These are phyloP conservation scores for Chelon auratus DNA, from an alignment of 2,797 vertebrate genomes.

Conservation along the genomic window DNA sequence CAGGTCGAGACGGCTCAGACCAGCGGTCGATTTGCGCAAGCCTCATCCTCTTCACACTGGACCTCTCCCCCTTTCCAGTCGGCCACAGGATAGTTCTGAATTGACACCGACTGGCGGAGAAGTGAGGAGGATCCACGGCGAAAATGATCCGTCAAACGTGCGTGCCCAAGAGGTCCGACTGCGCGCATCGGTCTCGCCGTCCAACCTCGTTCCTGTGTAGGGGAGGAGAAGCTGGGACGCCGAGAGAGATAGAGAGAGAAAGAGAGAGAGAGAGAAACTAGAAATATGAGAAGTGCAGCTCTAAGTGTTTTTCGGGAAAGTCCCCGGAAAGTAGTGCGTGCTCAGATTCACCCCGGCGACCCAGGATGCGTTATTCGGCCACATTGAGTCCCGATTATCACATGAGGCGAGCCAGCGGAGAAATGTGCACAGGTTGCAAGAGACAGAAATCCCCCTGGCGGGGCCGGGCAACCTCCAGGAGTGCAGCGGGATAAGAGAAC, in stretches of 20 bases:
- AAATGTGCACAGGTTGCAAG: slow-evolving; percentile 77
- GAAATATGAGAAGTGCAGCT: slow-evolving; percentile 8
- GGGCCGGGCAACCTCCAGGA: slow-evolving; percentile 17
- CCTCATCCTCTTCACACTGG: slow-evolving; percentile 66
- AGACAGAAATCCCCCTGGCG: slow-evolving; percentile 36
- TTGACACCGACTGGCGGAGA: not conserved
- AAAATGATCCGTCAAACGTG: slow-evolving; percentile 74
- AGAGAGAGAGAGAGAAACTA: not conserved
- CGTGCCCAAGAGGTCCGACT: slow-evolving; percentile 63
- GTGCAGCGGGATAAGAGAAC: slow-evolving; percentile 48
- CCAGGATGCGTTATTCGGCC: slow-evolving; percentile 43
- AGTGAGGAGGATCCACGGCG: slow-evolving; percentile 3
- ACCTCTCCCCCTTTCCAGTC: slow-evolving; percentile 18
- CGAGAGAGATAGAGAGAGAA: not conserved
- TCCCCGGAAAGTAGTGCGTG: slow-evolving; percentile 55
- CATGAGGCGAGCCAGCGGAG: slow-evolving; percentile 44
- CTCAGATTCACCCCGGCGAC: slow-evolving; percentile 44
- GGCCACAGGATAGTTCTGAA: not conserved
- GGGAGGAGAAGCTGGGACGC: slow-evolving; percentile 45
- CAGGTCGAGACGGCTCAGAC: slow-evolving; percentile 67
- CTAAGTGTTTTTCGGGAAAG: slow-evolving; percentile 53
- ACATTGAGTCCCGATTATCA: slow-evolving; percentile 20
- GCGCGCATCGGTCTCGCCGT: slow-evolving; percentile 75
- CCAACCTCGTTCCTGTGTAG: slow-evolving; percentile 58
- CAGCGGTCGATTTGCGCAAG: slow-evolving; percentile 58